Evolutionary conservation across 2,113 vertebrate genomes (phyloP), one percentile per base, ranked within the genome.

Genomic region (Xenopus laevis): DNA sequence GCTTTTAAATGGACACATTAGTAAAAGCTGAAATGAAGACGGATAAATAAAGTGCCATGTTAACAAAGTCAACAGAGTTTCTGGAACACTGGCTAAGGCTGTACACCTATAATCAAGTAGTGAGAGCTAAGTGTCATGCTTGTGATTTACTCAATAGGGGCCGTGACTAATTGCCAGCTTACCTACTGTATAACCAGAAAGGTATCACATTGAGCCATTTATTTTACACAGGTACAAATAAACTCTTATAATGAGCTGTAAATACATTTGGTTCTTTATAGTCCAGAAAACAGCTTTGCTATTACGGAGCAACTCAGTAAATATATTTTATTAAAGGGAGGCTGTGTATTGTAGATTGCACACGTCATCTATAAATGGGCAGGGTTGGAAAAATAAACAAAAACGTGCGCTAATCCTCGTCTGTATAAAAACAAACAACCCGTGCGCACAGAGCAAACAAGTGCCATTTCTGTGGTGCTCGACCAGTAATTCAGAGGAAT

Each of bases 361-460:
- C 2, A 40, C 33, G 33, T 40, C 33, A 40, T 7, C 8, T 40
- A 6, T 40, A 40, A 40, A 40, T 40, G 6, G 5, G 33, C 6
- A 6, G 33, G 33, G 33, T n/a, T 40, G 33, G 33, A 40, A 40
- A 40, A 40, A 69, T 58, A 45, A 17, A 16, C 21, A 60, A 21
- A n/a, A 50, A 21, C 21, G 0, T 21, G 53, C 50, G 23, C 44
- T 59, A 4, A 61, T 71, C 45, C 69, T 3, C 1, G 17, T 47
- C 46, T 33, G 33, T 53, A 72, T 40, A 72, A 72, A 72, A 72
- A 55, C 71, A 72, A 64, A 64, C 71, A 63, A 18, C 60, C 71
- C 40, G 7, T 53, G 33, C 27, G 11, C 16, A 33, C 23, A 72
- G 63, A 4, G 33, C 60, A 72, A 53, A 64, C 66, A 16, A 52